Evolutionary conservation across 2,888 invertebrate genomes (phyloP), one percentile per base, ranked within the genome.

Genomic region (Tetragonula carbonaria): DNA sequence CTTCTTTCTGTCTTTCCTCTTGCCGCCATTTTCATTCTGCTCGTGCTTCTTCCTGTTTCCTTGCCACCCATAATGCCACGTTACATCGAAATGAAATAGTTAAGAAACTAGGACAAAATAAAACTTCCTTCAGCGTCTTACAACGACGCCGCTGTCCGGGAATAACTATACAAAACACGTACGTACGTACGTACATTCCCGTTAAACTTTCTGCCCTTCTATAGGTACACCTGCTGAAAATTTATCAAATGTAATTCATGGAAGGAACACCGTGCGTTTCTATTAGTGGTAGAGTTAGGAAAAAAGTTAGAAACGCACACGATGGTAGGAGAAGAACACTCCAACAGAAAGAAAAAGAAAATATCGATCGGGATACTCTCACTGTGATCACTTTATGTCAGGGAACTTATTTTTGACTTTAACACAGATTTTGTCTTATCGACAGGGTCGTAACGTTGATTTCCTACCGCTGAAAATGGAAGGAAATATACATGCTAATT

Each of bases 121-220:
- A 55, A 70, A 70, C 53, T 70, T 68, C 28, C 51, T 11, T 18
- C 18, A 18, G 18, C 68, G 4, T 68, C 68, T 68, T 51, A 28
- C 28, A 33, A 55, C 53, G 53, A 70, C 55, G 21, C 70, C 13
- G 5, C 14, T 18, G 23, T 18, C 14, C 11, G 18, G 28, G 28
- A 70, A 33, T 18, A 70, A 70, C 70, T 28, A 55, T 70, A 53
- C 70, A 70, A 70, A 70, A 70, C 38, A 38, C 38, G 38, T 38
- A 38, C 38, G 38, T 38, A 38, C 38, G 38, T 38, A 38, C 28
- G 23, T 51, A 28, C 51, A 28, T 51, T 51, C 67, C 16, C 8
- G 2, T 16, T 16, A 50, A 50, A 67, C 18, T 50, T 50, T 13
- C 23, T 23, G 50, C 50, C 23, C 8, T 50, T n/a, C 4, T 0